Evolutionary conservation across 2,113 vertebrate genomes (phyloP), one percentile per base, ranked within the genome.

Genomic region (Catagonus wagneri): DNA sequence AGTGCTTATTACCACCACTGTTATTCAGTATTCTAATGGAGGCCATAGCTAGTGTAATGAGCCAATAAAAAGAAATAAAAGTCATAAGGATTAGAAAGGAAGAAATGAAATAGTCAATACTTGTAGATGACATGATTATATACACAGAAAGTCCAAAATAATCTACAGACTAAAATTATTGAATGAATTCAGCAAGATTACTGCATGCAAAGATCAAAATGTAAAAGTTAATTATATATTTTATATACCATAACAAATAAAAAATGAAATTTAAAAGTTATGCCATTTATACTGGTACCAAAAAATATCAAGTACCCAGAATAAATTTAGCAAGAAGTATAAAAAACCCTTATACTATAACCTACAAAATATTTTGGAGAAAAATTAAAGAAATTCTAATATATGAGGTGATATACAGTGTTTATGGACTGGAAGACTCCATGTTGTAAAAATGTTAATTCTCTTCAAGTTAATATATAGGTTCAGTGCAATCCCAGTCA

Each of bases 21-120:
- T 74, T 72, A 65, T 83, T 84, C 39, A 66, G 12, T 69, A 56
- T 36, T 74, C 7, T 75, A 34, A 17, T 68, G 44, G 74, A 86
- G 54, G 22, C 2, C n/a, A 68, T 76, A 69, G 68, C 27, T 50
- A 75, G 23, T 76, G 17, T 44, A 52, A 39, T 89, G 66, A 86
- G 58, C n/a, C 25, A 72, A 34, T 27, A 50, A 83, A 94, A 87
- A 91, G 60, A 84, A 89, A 54, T n/a, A 22, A 29, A 93, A 78
- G 9, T 39, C 36, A 36, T 86, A 65, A 50, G 44, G 39, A 22
- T 83, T 71, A 60, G 58, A 79, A 79, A 69, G 44, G 16, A 83
- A 83, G 56, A 95, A 52, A 72, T 78, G 61, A 92, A 71, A 60
- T 63, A 83, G 19, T 84, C 71, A 78, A 72, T 90, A 87, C 87